These are phyloP conservation scores for Orientallactaga sibirica DNA, from an alignment of 2,797 vertebrate genomes.

Conservation along the genomic window DNA sequence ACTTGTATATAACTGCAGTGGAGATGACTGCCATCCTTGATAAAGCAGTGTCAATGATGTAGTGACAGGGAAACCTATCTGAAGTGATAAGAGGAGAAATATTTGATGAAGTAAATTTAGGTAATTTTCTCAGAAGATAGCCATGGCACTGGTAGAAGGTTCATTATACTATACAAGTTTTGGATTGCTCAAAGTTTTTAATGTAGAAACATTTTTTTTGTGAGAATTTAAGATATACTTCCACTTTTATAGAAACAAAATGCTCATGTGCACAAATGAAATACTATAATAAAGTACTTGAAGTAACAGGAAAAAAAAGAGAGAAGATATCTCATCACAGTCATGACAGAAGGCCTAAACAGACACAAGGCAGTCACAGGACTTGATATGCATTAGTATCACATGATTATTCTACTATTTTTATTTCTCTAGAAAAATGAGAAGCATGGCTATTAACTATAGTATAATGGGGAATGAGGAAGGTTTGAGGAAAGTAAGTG, in stretches of 20 bases:
- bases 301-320: not conserved
- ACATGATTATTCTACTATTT: not conserved
- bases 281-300: not conserved
- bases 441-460: not conserved
- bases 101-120: not conserved
- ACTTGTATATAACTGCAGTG: constrained; percentile 13
- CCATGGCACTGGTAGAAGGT: not conserved
- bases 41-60: constrained; percentile 3
- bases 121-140: not conserved
- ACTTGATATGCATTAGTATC: not conserved
- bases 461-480: not conserved
- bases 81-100: not conserved
- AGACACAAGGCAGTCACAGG: not conserved
- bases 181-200: not conserved
- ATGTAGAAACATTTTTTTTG: not conserved
- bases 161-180: not conserved
- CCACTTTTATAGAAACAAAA: not conserved
- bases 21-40: not conserved
- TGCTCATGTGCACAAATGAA: not conserved
- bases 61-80: not conserved
- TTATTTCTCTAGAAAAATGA: not conserved
- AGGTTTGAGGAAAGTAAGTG: not conserved
- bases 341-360: not conserved
- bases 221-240: not conserved
- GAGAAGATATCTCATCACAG: not conserved